Conservation (phyloP, 1,140 invertebrate species). For the Eufriesea mexicana region DNA sequence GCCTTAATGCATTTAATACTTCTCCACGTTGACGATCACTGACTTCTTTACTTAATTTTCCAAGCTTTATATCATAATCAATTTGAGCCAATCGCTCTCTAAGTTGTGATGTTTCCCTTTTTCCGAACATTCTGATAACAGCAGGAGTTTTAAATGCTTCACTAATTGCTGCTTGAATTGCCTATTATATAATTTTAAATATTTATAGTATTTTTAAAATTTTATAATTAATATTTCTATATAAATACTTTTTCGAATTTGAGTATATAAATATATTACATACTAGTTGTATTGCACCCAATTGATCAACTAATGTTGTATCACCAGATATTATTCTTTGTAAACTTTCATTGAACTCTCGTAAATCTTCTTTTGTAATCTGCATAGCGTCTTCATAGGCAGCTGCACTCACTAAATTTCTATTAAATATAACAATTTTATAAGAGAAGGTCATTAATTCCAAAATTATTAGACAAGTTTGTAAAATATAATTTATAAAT, state of each 20-base stretch:
- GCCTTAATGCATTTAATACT: conserved; percentile 87
- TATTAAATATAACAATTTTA: conserved; percentile 67
- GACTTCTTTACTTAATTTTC: conserved; percentile 79
- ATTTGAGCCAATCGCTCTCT: conserved; percentile 85
- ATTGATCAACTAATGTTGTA: conserved; percentile 87
- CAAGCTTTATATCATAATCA: conserved; percentile 82
- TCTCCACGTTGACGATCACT: conserved; percentile 82
- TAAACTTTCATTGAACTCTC: conserved; percentile 88
- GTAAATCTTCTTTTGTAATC: conserved; percentile 89
- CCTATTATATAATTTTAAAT: conserved; percentile 80
- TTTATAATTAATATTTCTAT: background rate
- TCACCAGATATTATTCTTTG: conserved; percentile 87
- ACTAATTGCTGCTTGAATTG: conserved; percentile 90
- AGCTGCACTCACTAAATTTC: conserved; percentile 86
- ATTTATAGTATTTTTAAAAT: conserved; percentile 21
- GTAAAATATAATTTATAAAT: background rate
- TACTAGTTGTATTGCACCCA: conserved; percentile 87
- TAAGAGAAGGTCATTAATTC: background rate
- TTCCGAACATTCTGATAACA: conserved; percentile 90
- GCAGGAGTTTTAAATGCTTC: conserved; percentile 91
- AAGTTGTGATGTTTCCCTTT: conserved; percentile 88
- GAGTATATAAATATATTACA: background rate
- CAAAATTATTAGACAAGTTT: background rate
- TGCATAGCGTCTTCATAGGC: conserved; percentile 88
- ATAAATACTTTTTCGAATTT: background rate